phyloP scores from a whole-genome alignment of 2,113 vertebrate genomes.

The Petrocephalus microphthalmus region DNA sequence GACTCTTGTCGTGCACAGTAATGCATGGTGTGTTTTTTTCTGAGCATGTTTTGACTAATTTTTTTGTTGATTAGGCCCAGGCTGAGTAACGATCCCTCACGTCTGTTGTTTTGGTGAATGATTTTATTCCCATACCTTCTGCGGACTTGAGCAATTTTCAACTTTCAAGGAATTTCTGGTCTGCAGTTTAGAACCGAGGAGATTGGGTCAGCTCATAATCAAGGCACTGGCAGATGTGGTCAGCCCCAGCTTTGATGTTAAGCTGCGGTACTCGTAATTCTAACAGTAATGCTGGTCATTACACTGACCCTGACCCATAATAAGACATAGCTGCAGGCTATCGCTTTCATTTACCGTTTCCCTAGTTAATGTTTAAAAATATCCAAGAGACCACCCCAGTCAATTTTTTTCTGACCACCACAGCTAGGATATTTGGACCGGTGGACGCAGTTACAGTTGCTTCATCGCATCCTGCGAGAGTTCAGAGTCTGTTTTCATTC shows the following conservation, averaged over 20 bases:
- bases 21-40: too few species aligned
- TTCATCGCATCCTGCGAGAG: background rate
- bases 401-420: background rate
- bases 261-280: background rate
- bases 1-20: too few species aligned
- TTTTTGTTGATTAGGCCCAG: background rate
- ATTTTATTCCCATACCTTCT: background rate
- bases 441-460: background rate
- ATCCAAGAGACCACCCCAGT: constrained; percentile 6
- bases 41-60: background rate
- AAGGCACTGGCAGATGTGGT: background rate
- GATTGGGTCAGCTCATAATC: background rate
- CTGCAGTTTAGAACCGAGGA: background rate
- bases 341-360: background rate
- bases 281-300: background rate
- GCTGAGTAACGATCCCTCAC: background rate
- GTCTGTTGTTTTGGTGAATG: background rate
- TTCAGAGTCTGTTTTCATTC: background rate
- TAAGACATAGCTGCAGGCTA: background rate
- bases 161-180: background rate
- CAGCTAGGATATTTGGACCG: background rate
- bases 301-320: background rate
- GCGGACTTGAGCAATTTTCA: background rate
- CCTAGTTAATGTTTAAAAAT: background rate
- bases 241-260: background rate